Conservation (phyloP, 2,113 vertebrate species). For the Platysternon megacephalum region DNA sequence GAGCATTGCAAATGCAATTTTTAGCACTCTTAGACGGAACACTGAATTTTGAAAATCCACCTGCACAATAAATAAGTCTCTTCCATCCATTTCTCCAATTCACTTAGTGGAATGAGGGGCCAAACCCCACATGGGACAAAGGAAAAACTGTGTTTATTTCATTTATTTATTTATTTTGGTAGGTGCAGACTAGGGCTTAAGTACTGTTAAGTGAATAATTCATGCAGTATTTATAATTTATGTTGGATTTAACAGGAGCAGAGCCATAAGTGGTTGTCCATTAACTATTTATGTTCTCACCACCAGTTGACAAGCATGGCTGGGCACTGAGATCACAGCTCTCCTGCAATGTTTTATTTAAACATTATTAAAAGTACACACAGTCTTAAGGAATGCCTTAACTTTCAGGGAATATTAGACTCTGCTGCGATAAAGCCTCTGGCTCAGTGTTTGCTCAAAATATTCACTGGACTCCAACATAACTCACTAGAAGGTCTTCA, state of each 20-base stretch:
- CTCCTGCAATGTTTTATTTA: conserved; percentile 67
- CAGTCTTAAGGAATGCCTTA: conserved; percentile 20
- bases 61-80: not conserved
- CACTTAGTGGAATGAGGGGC: fast-evolving
- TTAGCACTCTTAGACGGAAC: not conserved
- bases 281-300: conserved; percentile 78
- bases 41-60: fast-evolving
- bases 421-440: not conserved
- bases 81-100: fast-evolving
- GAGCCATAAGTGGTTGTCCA: conserved; percentile 67
- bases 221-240: conserved; percentile 76
- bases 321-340: conserved; percentile 54
- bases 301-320: conserved; percentile 27
- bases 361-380: conserved; percentile 61
- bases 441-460: not conserved
- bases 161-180: not conserved
- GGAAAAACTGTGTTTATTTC: not conserved
- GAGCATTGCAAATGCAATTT: not conserved
- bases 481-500: not conserved
- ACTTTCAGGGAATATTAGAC: not conserved
- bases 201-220: conserved; percentile 76
- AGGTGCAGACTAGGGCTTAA: conserved; percentile 56
- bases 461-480: not conserved
- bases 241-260: conserved; percentile 72
- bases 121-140: not conserved